Evolutionary conservation across 2,113 vertebrate species (phyloP).

Genomic region (Cololabis saira): DNA sequence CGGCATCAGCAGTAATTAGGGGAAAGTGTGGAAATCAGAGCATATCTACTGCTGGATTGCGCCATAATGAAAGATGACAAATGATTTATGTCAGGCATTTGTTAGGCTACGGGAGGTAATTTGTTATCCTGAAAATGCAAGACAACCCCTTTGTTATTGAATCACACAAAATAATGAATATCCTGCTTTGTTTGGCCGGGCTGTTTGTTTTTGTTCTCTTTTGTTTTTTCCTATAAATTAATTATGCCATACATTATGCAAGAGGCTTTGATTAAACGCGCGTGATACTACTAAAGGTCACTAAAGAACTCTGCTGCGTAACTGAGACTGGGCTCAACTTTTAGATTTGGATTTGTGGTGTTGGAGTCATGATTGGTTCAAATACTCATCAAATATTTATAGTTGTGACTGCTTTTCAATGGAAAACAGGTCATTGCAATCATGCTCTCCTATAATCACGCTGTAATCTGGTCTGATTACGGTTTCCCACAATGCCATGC

Average conservation of each 20-base stretch:
- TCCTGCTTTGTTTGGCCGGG: constrained; percentile 58
- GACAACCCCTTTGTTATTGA: constrained; percentile 73
- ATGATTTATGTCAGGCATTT: constrained; percentile 76
- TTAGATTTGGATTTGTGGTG: too few relatives aligned
- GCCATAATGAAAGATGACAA: constrained; percentile 70
- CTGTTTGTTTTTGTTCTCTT: constrained; percentile 69
- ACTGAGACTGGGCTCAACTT: too few relatives aligned
- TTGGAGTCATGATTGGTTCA: too few relatives aligned
- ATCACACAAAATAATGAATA: constrained; percentile 78
- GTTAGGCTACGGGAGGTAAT: constrained; percentile 71
- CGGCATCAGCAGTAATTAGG: constrained; percentile 14
- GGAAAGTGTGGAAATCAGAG: constrained; percentile 50
- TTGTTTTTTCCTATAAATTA: constrained; percentile 49
- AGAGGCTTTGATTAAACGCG: constrained; percentile 52
- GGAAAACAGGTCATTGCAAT: too few relatives aligned
- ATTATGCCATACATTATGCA: constrained; percentile 57
- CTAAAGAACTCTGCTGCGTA: background rate
- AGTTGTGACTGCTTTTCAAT: too few relatives aligned
- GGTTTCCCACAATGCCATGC: too few relatives aligned
- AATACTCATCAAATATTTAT: too few relatives aligned
- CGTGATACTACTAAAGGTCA: constrained; percentile 27
- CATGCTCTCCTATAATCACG: too few relatives aligned
- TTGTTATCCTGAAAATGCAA: constrained; percentile 63
- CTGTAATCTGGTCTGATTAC: too few relatives aligned
- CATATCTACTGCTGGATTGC: constrained; percentile 53